A percentile compares a stretch with the other conserved stretches of the same genome.
phyloP scores from a whole-genome alignment of 2,113 vertebrate species.

The Pyxicephalus adspersus region DNA sequence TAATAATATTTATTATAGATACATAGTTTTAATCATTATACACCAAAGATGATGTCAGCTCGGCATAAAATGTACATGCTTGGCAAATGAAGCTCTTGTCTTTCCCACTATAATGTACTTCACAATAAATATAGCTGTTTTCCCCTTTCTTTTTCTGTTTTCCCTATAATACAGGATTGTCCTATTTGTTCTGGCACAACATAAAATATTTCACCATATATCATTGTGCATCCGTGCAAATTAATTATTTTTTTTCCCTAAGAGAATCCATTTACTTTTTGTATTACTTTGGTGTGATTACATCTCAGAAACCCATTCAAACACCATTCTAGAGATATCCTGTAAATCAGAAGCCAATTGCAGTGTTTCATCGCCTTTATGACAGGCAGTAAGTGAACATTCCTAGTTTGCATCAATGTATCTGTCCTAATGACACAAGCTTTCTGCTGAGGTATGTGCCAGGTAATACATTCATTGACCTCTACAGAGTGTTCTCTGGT shows the following conservation, averaged over 20 bases:
- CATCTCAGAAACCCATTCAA: constrained; percentile 6
- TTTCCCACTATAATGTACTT: too few species aligned
- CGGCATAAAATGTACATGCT: too few species aligned
- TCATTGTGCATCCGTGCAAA: background rate
- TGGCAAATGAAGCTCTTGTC: too few species aligned
- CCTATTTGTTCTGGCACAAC: too few species aligned
- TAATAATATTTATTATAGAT: too few species aligned
- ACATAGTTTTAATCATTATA: too few species aligned
- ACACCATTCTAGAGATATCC: background rate
- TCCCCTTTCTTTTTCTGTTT: too few species aligned
- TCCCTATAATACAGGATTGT: too few species aligned
- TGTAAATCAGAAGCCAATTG: constrained; percentile 43
- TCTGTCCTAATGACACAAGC: constrained; percentile 30
- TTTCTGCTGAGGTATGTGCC: constrained; percentile 5
- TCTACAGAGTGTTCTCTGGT: constrained; percentile 38
- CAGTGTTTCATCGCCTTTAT: constrained; percentile 17
- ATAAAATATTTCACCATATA: background rate
- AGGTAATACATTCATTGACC: constrained; percentile 50
- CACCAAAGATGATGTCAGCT: too few species aligned
- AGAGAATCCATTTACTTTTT: constrained; percentile 37
- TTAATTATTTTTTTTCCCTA: constrained; percentile 11
- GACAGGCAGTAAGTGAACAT: constrained; percentile 24
- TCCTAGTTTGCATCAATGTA: background rate
- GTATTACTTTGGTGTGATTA: background rate
- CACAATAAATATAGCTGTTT: too few species aligned